Conservation (phyloP, 2,113 vertebrate genomes). For the Porphyrio hochstetteri region DNA sequence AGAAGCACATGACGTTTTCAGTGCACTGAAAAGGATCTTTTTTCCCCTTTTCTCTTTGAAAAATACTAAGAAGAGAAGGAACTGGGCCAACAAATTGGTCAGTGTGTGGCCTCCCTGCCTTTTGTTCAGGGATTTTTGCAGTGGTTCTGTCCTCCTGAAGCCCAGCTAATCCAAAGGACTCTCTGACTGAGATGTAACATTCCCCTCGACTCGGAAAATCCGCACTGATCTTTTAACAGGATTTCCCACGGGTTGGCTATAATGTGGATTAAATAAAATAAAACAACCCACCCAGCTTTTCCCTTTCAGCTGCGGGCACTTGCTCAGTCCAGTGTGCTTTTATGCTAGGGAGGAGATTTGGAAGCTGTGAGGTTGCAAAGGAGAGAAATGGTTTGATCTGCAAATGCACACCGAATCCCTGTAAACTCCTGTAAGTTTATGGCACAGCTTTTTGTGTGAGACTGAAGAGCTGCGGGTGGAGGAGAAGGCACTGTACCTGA, state of each 20-base stretch:
- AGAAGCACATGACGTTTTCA: not conserved
- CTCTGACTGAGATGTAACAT: not conserved
- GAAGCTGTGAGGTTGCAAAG: not conserved
- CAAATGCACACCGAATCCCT: not conserved
- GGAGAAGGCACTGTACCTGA: not conserved
- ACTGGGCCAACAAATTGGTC: not conserved
- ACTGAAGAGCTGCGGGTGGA: not conserved
- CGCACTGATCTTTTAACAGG: conserved; percentile 13
- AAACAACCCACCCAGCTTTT: not conserved
- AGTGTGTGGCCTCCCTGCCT: not conserved
- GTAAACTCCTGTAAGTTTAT: not conserved
- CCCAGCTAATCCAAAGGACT: not conserved
- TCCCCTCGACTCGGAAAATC: conserved; percentile 7
- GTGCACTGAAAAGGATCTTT: not conserved
- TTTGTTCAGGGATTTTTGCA: not conserved
- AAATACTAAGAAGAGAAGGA: not conserved
- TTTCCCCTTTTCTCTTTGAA: not conserved
- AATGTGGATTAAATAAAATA: conserved; percentile 17
- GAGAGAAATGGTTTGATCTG: not conserved
- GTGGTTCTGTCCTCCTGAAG: not conserved
- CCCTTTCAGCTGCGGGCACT: not conserved
- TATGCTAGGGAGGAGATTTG: not conserved
- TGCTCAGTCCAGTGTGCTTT: not conserved
- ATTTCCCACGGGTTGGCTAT: not conserved
- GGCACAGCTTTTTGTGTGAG: not conserved